Evolutionary conservation across 1,140 invertebrate species (phyloP).

Genomic region (Nebria ingens): DNA sequence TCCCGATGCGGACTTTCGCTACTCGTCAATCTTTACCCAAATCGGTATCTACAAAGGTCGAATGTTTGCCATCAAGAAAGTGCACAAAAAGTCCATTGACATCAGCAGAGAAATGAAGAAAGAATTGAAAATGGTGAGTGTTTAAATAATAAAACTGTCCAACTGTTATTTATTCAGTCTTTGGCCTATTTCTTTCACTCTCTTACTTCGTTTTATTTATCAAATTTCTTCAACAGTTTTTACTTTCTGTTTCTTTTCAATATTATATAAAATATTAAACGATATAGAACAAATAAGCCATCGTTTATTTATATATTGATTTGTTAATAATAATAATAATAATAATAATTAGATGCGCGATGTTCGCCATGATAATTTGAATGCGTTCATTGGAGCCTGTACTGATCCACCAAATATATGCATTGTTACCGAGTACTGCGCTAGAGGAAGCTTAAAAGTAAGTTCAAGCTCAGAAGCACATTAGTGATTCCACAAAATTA

Average conservation of each 20-base stretch:
- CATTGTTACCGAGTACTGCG: slow-evolving; percentile 83
- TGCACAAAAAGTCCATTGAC: slow-evolving; percentile 78
- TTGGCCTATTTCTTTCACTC: too few relatives aligned
- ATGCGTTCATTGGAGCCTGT: slow-evolving; percentile 89
- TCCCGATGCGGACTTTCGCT: slow-evolving; percentile 72
- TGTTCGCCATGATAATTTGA: slow-evolving; percentile 82
- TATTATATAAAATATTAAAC: too few relatives aligned
- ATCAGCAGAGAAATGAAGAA: slow-evolving; percentile 88
- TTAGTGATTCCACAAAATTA: not conserved
- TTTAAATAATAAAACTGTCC: too few relatives aligned
- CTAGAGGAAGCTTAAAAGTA: slow-evolving; percentile 79
- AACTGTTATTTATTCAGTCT: too few relatives aligned
- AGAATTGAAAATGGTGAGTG: slow-evolving; percentile 79
- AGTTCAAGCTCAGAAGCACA: slow-evolving; percentile 7
- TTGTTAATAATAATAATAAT: not conserved
- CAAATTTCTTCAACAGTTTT: too few relatives aligned
- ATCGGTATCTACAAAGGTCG: slow-evolving; percentile 82
- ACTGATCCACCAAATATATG: slow-evolving; percentile 82
- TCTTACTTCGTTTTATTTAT: too few relatives aligned
- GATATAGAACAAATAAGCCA: too few relatives aligned
- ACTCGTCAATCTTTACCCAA: slow-evolving; percentile 76
- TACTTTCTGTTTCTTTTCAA: too few relatives aligned
- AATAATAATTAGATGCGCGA: slow-evolving; percentile 64
- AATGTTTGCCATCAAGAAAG: slow-evolving; percentile 75
- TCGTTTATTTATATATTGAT: not conserved